Evolutionary conservation across 2,797 vertebrate genomes (phyloP).

Genomic region (Centroberyx gerrardi): DNA sequence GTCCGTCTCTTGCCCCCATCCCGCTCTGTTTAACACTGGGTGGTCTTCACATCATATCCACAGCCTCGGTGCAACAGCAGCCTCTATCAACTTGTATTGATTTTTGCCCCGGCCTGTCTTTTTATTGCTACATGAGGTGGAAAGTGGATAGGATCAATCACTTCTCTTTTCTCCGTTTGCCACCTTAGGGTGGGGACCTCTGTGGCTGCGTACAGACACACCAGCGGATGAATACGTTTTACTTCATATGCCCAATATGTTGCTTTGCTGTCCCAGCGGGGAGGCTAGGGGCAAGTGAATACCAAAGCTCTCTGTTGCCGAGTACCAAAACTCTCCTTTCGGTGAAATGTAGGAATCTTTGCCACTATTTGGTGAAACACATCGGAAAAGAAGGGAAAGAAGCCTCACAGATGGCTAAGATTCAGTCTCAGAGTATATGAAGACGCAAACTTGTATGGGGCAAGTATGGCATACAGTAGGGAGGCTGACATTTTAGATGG

Average conservation of each 20-base stretch:
- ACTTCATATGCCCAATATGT: conserved; percentile 8
- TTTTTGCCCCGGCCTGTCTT: conserved; percentile 58
- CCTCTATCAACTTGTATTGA: conserved; percentile 63
- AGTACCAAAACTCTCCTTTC: conserved; percentile 1
- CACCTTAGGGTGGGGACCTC: conserved; percentile 27
- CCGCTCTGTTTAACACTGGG: conserved; percentile 25
- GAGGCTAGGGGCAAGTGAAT: background rate
- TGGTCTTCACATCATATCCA: conserved; percentile 39
- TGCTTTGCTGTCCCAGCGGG: background rate
- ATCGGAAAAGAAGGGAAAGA: conserved; percentile 6
- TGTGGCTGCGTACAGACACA: conserved; percentile 6
- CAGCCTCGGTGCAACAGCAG: conserved; percentile 18
- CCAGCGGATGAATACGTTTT: conserved; percentile 16
- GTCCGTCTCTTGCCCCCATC: background rate
- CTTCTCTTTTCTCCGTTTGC: conserved; percentile 41
- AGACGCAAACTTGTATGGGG: conserved; percentile 21
- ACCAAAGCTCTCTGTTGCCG: background rate
- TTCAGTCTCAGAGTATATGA: conserved; percentile 24
- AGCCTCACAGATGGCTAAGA: conserved; percentile 20
- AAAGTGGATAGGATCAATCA: conserved; percentile 63
- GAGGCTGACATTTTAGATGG: background rate
- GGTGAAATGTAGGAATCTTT: background rate
- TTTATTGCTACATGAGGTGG: conserved; percentile 59
- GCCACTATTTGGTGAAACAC: background rate
- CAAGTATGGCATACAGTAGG: conserved; percentile 2